Conservation (phyloP, 2,797 vertebrate species). For the Potorous gilbertii region DNA sequence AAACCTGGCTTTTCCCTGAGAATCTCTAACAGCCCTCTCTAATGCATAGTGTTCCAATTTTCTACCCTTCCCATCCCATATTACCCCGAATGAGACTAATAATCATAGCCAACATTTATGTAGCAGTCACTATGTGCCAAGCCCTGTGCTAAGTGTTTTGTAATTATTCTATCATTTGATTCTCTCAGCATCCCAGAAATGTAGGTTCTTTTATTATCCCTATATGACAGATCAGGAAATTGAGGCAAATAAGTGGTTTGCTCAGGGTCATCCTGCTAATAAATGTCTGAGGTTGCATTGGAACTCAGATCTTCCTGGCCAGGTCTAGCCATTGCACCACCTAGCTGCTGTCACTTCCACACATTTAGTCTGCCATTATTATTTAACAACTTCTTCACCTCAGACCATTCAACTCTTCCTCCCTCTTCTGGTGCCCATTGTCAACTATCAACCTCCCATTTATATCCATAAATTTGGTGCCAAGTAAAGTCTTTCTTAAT, state of each 20-base stretch:
- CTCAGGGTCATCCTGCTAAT: background rate
- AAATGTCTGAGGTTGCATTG: background rate
- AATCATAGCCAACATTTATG: background rate
- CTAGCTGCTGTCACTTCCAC: background rate
- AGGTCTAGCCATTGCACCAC: background rate
- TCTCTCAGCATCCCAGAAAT: background rate
- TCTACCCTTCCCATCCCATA: background rate
- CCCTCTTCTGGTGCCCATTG: background rate
- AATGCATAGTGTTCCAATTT: background rate
- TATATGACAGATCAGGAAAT: background rate
- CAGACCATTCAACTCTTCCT: background rate
- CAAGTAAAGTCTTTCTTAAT: background rate
- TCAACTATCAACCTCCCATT: background rate
- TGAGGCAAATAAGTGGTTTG: background rate
- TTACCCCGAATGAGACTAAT: background rate
- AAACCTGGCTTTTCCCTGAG: background rate
- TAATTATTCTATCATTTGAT: background rate
- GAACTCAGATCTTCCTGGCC: background rate
- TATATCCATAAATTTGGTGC: background rate
- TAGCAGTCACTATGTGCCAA: background rate
- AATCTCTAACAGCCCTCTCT: background rate
- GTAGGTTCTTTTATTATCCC: background rate
- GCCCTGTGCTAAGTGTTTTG: background rate
- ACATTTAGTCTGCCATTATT: background rate
- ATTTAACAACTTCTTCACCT: background rate